Conservation (phyloP, 2,113 vertebrate species). For the Emydocephalus ijimae region DNA sequence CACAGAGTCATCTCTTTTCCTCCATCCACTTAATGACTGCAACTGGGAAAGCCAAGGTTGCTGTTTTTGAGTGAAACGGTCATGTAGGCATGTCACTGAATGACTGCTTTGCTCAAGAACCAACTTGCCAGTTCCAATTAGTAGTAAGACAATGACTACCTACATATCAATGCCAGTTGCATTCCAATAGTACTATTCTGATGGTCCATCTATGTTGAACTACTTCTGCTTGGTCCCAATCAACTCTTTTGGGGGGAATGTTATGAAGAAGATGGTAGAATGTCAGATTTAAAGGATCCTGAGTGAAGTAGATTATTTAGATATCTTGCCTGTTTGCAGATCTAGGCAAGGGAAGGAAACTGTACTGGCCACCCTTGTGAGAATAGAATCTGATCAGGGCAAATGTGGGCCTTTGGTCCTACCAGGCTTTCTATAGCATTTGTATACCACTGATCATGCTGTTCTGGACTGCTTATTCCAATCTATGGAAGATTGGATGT, state of each 20-base stretch:
- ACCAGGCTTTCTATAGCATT: neutral
- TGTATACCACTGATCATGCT: neutral
- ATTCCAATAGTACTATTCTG: neutral
- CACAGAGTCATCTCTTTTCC: neutral
- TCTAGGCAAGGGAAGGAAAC: neutral
- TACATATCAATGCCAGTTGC: neutral
- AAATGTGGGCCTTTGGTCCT: neutral
- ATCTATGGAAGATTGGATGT: neutral
- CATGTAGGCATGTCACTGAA: neutral
- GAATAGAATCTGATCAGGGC: neutral
- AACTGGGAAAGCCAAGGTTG: neutral
- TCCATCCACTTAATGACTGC: neutral
- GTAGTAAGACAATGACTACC: neutral
- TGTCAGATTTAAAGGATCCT: neutral
- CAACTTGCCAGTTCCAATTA: neutral
- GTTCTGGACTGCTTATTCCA: neutral
- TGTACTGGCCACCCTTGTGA: neutral
- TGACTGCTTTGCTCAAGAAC: neutral
- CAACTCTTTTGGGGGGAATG: neutral
- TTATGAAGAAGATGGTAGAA: neutral
- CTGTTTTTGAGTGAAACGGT: neutral
- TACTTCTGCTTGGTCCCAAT: neutral
- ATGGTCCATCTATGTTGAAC: neutral
- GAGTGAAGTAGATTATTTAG: neutral
- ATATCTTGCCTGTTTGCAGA: neutral